These are phyloP conservation scores for Delichon dasypus DNA, from an alignment of 2,797 vertebrate genomes.

Conservation along the genomic window DNA sequence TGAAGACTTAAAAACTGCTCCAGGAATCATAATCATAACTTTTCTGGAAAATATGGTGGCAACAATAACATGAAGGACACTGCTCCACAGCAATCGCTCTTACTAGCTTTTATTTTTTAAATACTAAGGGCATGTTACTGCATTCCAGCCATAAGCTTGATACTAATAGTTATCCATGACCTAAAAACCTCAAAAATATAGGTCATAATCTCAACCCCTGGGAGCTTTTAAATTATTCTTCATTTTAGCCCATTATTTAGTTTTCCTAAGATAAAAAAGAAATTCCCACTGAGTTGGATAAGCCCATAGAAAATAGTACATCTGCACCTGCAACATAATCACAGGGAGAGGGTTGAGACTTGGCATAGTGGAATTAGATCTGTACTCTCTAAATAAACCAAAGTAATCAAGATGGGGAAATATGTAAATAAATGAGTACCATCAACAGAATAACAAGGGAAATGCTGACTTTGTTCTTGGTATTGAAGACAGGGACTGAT, in stretches of 20 bases:
- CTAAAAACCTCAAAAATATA: not conserved
- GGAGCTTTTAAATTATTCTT: not conserved
- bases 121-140: not conserved
- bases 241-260: not conserved
- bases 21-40: not conserved
- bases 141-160: not conserved
- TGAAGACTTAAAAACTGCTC: not conserved
- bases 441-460: not conserved
- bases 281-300: not conserved
- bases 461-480: not conserved
- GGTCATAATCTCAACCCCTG: not conserved
- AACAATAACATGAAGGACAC: not conserved
- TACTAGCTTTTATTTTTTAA: not conserved
- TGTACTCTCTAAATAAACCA: not conserved
- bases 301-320: not conserved
- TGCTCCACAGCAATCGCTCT: not conserved
- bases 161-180: not conserved
- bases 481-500: not conserved
- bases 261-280: not conserved
- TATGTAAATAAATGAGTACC: not conserved
- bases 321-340: not conserved
- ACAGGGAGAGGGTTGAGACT: not conserved
- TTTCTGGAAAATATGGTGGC: not conserved
- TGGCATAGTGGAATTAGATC: not conserved
- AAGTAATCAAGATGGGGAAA: conserved; percentile 22